Evolutionary conservation across 2,113 vertebrate genomes (phyloP).

Genomic region (Synodontis membranacea): DNA sequence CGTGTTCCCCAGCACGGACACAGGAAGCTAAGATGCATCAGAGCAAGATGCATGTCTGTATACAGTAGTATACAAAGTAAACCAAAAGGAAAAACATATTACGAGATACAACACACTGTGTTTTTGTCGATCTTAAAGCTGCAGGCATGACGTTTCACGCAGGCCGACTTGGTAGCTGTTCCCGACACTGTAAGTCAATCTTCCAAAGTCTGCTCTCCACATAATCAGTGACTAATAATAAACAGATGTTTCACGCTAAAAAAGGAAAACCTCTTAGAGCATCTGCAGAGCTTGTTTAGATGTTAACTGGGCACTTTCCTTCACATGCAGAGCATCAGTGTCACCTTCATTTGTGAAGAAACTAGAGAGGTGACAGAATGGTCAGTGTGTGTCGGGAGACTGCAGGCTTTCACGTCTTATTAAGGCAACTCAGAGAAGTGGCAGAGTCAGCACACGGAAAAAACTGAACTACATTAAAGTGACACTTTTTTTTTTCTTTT

Average conservation of each 20-base stretch:
- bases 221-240: too few species aligned
- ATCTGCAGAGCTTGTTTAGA: background rate
- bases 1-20: background rate
- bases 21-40: background rate
- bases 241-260: background rate
- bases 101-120: background rate
- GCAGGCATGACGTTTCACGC: background rate
- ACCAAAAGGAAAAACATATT: background rate
- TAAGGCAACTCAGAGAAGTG: background rate
- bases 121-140: background rate
- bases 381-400: background rate
- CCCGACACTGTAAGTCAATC: background rate
- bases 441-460: background rate
- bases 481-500: background rate
- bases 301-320: background rate
- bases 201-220: background rate
- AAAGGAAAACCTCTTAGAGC: background rate
- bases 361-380: background rate
- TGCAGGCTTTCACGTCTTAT: background rate
- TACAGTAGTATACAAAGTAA: background rate
- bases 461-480: background rate
- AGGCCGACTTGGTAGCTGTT: background rate
- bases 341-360: background rate
- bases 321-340: background rate
- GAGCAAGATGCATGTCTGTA: background rate